Conservation (phyloP, 2,888 invertebrate species). For the Eupithecia subfuscata region DNA sequence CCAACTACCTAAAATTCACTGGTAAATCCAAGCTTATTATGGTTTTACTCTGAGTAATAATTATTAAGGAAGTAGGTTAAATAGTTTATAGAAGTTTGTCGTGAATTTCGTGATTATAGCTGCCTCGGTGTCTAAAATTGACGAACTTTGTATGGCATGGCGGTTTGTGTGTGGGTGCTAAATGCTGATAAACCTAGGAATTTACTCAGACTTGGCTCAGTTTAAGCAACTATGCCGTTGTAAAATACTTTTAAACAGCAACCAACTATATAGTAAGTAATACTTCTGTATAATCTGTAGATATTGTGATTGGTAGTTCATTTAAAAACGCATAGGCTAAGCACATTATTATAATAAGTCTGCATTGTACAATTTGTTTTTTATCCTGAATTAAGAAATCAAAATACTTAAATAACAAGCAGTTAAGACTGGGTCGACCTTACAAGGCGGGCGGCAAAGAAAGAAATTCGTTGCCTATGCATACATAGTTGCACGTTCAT, state of each 20-base stretch:
- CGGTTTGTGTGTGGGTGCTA: neutral
- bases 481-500: no score
- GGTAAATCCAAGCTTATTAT: neutral
- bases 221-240: neutral
- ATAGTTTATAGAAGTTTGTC: constrained; percentile 8
- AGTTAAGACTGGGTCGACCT: neutral
- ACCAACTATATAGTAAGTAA: no score
- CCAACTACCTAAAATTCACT: neutral
- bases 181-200: neutral
- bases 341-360: no score
- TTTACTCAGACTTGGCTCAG: neutral
- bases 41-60: neutral
- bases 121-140: neutral
- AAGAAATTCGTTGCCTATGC: no score
- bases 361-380: no score
- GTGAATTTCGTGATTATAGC: constrained; percentile 9
- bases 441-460: neutral
- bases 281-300: no score
- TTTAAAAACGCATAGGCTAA: no score
- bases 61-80: neutral
- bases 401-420: neutral
- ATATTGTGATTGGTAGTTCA: no score
- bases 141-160: constrained; percentile 7
- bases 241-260: neutral
- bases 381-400: no score